phyloP scores from a whole-genome alignment of 2,113 vertebrate species.

The Oenanthe oenanthe region DNA sequence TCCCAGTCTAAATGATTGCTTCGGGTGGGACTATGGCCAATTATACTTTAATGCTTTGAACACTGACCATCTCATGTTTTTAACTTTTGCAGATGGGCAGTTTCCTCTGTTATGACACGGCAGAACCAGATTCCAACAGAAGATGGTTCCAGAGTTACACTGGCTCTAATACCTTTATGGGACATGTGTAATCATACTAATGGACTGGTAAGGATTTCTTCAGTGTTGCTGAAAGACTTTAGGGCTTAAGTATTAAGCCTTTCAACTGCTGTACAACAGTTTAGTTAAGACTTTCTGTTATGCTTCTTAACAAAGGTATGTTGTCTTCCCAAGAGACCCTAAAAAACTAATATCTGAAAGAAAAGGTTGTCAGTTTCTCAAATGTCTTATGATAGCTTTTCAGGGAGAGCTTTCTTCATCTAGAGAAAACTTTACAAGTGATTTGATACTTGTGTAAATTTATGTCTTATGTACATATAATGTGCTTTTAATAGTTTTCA shows the following conservation, averaged over 20 bases:
- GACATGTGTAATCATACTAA: slow-evolving; percentile 99
- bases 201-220: slow-evolving; percentile 85
- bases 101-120: slow-evolving; percentile 97
- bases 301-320: neutral
- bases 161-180: slow-evolving; percentile 97
- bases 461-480: neutral
- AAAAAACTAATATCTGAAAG: neutral
- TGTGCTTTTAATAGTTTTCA: neutral
- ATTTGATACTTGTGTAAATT: neutral
- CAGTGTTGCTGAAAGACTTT: neutral
- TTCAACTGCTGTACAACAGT: neutral
- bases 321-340: neutral
- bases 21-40: neutral
- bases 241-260: neutral
- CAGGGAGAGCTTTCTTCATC: neutral
- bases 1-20: neutral
- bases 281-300: neutral
- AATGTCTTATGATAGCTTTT: neutral
- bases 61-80: neutral
- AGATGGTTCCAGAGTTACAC: slow-evolving; percentile 92
- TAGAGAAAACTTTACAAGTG: neutral
- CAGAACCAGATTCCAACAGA: slow-evolving; percentile 99
- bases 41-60: neutral
- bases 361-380: neutral
- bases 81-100: slow-evolving; percentile 86